Evolutionary conservation across 1,140 invertebrate genomes (phyloP).

Genomic region (Cherax quadricarinatus): DNA sequence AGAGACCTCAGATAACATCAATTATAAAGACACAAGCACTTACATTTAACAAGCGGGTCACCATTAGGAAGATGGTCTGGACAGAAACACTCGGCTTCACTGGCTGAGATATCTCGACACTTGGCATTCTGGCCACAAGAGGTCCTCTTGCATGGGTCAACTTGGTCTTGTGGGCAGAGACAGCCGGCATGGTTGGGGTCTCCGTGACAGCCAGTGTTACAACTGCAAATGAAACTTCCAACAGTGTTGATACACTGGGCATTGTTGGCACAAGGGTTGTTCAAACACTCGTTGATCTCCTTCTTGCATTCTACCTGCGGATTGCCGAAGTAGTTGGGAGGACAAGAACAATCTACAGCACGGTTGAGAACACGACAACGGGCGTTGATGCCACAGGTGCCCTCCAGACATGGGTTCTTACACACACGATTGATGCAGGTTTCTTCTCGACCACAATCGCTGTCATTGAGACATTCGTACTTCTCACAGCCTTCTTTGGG

Average conservation of each 20-base stretch:
- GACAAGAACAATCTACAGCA: slow-evolving; percentile 88
- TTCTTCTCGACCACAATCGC: slow-evolving; percentile 88
- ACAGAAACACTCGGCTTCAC: slow-evolving; percentile 88
- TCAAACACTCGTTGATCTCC: slow-evolving; percentile 81
- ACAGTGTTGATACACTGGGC: slow-evolving; percentile 86
- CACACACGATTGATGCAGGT: slow-evolving; percentile 86
- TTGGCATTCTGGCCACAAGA: slow-evolving; percentile 89
- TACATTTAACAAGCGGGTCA: slow-evolving; percentile 90
- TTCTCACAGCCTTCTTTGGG: slow-evolving; percentile 77
- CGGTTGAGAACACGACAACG: slow-evolving; percentile 89
- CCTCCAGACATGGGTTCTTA: slow-evolving; percentile 87
- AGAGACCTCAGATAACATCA: neutral
- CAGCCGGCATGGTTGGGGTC: slow-evolving; percentile 86
- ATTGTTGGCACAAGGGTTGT: slow-evolving; percentile 90
- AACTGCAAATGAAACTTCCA: slow-evolving; percentile 86
- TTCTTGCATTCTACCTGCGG: slow-evolving; percentile 86
- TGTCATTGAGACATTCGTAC: slow-evolving; percentile 85
- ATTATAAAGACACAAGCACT: slow-evolving; percentile 42
- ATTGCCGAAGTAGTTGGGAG: slow-evolving; percentile 90
- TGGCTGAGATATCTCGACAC: slow-evolving; percentile 81
- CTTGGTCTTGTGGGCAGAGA: slow-evolving; percentile 82
- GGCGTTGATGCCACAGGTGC: slow-evolving; percentile 89
- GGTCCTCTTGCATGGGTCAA: slow-evolving; percentile 83
- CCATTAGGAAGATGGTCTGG: slow-evolving; percentile 87
- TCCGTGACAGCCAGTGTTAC: slow-evolving; percentile 86